Evolutionary conservation across 2,888 invertebrate species (phyloP), one percentile per base, ranked within the genome.

Genomic region (Troides aeacus): DNA sequence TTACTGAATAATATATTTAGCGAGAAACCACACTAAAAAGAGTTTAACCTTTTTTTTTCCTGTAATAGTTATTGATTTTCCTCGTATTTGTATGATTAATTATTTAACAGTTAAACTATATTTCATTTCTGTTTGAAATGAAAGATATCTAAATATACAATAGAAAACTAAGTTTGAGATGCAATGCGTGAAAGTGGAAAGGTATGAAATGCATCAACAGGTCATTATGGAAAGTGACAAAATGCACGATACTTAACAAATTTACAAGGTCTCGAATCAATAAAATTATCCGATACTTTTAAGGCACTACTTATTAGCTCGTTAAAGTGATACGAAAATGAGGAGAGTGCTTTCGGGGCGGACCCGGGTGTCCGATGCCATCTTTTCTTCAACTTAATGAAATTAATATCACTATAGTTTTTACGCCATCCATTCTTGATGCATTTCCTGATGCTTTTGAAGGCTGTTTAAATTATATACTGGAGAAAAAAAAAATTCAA

Each of bases 241-340:
- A 46, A 46, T 46, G 15, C 2, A 15, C 46, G 30, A 46, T 46
- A 46, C 46, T 50, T 21, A 62, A 46, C 23, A 62, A 46, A 46
- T 50, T 56, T 42, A 23, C 58, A 46, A 21, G 21, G 58, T 46
- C 17, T 18, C 46, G 18, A 42, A 46, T 23, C 58, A 65, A 58
- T 59, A 59, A 65, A 59, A 59, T 17, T 39, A 63, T 15, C 21
- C 64, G 64, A 39, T 21, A 57, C 64, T 36, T 39, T 21, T 21
- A 21, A 17, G 39, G n/a, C 3, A 15, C 56, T 64, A 64, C 57
- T 64, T 64, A 69, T 36, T 64, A 69, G 36, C 39, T 69, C 68
- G 53, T 69, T 69, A 65, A 68, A 56, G 56, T 60, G 64, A 61
- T 53, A 61, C 30, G 56, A 30, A 64, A 64, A 61, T 53, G 30